Conservation (phyloP, 1,140 invertebrate species). For the Sinella curviseta region DNA sequence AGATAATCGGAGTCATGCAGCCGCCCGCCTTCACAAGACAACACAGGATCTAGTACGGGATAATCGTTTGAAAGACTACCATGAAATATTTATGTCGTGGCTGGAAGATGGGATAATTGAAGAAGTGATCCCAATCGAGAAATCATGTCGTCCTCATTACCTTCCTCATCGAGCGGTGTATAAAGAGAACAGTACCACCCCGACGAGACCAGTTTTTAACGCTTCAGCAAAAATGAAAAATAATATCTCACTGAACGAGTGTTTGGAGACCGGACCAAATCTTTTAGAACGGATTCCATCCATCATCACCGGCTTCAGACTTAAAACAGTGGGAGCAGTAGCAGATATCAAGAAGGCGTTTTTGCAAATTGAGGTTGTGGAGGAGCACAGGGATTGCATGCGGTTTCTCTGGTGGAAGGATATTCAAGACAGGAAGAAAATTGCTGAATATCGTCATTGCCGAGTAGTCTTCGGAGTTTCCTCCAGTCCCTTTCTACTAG, state of each 20-base stretch:
- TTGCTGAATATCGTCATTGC: constrained; percentile 11
- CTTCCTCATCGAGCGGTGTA: neutral
- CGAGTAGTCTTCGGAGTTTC: constrained; percentile 51
- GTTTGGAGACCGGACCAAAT: constrained; percentile 53
- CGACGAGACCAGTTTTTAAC: constrained; percentile 33
- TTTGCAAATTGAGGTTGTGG: constrained; percentile 52
- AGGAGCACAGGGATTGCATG: constrained; percentile 50
- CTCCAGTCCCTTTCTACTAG: constrained; percentile 52
- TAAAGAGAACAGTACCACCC: neutral
- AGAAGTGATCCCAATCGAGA: constrained; percentile 16
- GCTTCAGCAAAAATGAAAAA: constrained; percentile 44
- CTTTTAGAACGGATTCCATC: constrained; percentile 53
- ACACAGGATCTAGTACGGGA: neutral
- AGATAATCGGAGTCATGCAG: neutral
- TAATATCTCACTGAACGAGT: constrained; percentile 52
- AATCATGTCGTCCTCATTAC: neutral
- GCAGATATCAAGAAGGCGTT: constrained; percentile 56
- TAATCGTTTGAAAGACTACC: constrained; percentile 2
- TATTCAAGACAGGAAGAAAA: constrained; percentile 21
- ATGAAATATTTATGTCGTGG: constrained; percentile 35
- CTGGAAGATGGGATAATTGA: constrained; percentile 36
- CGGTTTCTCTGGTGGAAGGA: constrained; percentile 52
- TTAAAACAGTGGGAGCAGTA: constrained; percentile 51
- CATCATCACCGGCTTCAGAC: constrained; percentile 53
- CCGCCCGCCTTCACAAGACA: neutral